These are phyloP conservation scores for Hermodice carunculata DNA, from an alignment of 2,888 invertebrate species.

Conservation along the genomic window DNA sequence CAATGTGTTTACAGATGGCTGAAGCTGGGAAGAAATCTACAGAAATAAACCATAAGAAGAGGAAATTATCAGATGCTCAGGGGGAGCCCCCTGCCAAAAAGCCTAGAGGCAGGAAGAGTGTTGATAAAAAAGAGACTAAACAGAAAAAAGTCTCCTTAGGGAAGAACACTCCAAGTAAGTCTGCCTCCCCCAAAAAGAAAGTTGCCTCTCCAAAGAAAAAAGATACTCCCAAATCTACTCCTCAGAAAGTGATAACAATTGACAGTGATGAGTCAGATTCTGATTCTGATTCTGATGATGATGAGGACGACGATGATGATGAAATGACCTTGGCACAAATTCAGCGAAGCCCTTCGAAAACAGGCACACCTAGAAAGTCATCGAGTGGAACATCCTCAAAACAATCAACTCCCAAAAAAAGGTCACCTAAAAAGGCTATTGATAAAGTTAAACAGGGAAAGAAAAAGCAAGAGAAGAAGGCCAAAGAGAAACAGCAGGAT, in stretches of 20 bases:
- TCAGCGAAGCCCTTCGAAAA: no score
- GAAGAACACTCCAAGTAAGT: not conserved
- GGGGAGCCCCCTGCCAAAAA: not conserved
- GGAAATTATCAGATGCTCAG: not conserved
- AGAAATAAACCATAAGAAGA: constrained; percentile 29
- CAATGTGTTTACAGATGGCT: constrained; percentile 46
- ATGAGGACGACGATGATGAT: constrained; percentile 18
- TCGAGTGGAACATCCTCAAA: no score
- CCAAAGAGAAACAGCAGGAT: no score
- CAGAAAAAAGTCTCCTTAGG: no score
- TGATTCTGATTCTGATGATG: constrained; percentile 13
- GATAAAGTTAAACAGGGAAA: no score
- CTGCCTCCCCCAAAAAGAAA: not conserved
- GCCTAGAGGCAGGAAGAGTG: not conserved
- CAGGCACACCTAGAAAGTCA: no score
- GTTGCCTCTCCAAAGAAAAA: constrained; percentile 7
- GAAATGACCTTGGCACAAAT: constrained; percentile 19
- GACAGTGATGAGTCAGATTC: not conserved
- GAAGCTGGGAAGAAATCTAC: constrained; percentile 48
- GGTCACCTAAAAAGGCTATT: no score
- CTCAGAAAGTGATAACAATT: not conserved
- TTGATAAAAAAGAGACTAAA: not conserved
- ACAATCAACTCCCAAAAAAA: no score
- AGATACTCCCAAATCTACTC: constrained; percentile 5
- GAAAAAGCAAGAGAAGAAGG: no score